Evolutionary conservation across 2,797 vertebrate species (phyloP), one percentile per base, ranked within the genome.

Genomic region (Falco berigora): DNA sequence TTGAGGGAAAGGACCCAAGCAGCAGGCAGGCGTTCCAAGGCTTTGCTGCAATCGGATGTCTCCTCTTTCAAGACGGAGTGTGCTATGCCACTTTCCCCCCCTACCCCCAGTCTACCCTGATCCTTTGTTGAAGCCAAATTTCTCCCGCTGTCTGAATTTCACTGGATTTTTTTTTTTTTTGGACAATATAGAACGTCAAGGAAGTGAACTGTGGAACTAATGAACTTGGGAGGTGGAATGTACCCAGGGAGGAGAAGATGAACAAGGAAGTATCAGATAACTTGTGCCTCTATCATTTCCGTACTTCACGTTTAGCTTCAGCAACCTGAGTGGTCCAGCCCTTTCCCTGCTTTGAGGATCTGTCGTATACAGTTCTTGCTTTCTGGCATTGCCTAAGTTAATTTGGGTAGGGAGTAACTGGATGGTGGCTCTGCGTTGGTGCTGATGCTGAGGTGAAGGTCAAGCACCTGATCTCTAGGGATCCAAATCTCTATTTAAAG

Each of bases 1-100:
- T 97, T 98, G 96, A 97, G 82, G 68, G 75, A 44, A 88, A 66
- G 88, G 93, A 96, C 87, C 84, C 23, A 1, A 24, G 90, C 76
- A 82, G 84, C 49, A 23, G 50, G 30, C 64, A 32, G 58, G 38
- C 34, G 1, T 28, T 16, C 24, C 21, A 2, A 61, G 69, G 67
- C 73, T 88, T 50, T 79, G 77, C 92, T 76, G 86, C 95, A 27
- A 1, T 15, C 77, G 22, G 49, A 55, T 55, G 71, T 27, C 80
- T 95, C 30, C 77, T 73, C 68, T 69, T 53, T 16, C 72, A n/a
- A 38, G 8, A 20, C 1, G 69, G 84, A 79, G 7, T 9, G 11
- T 53, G 49, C 68, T 68, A 5, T 66, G 75, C 82, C 86, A 58
- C 36, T 16, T 58, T 42, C 10, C 8, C 12, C 0, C 6, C 8